phyloP scores from a whole-genome alignment of 2,797 vertebrate genomes.

The Tamandua tetradactyla region DNA sequence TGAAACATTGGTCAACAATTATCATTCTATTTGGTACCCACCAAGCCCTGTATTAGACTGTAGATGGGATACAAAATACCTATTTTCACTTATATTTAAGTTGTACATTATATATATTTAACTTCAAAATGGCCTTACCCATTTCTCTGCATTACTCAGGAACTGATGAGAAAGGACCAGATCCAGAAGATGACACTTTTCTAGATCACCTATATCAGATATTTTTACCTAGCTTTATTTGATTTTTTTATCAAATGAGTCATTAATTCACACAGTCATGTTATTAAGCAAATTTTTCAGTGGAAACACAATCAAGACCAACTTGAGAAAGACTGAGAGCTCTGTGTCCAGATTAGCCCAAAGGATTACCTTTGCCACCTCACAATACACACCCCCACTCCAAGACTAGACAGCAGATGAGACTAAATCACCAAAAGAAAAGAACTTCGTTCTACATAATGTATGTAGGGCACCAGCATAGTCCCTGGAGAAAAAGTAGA shows the following conservation, averaged over 20 bases:
- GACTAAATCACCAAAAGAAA: background rate
- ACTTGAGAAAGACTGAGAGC: background rate
- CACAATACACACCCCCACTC: no score
- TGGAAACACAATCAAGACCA: constrained; percentile 33
- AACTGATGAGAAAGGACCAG: background rate
- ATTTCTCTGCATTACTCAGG: background rate
- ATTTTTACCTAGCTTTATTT: background rate
- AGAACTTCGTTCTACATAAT: background rate
- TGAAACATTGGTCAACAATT: constrained; percentile 18
- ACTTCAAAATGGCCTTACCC: background rate
- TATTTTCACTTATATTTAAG: constrained; percentile 1
- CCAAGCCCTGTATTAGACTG: background rate
- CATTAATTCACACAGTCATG: constrained; percentile 7
- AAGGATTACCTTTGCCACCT: background rate
- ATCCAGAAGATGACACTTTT: background rate
- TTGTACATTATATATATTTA: background rate
- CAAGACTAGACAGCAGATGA: background rate
- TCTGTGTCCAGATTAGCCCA: background rate
- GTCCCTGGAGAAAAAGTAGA: background rate
- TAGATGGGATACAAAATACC: background rate
- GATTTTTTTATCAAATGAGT: background rate
- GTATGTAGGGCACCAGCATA: background rate
- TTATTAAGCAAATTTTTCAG: constrained; percentile 1
- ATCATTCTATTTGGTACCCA: background rate
- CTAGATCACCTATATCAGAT: background rate